A percentile compares a stretch with the other conserved stretches of the same genome.
Evolutionary conservation across 2,113 vertebrate species (phyloP).

Genomic region (Brevimyrus niger): DNA sequence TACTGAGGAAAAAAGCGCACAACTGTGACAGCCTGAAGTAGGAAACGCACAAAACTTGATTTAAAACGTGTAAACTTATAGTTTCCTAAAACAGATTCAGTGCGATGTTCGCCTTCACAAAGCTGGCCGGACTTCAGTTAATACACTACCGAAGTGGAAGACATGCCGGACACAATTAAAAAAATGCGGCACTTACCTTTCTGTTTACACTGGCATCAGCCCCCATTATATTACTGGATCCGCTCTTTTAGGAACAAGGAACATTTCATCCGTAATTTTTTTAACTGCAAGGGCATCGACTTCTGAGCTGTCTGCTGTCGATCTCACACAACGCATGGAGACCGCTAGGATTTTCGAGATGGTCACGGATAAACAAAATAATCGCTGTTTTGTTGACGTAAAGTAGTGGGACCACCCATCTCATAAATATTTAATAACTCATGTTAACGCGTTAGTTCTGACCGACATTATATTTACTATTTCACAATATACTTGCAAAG

Average conservation of each 20-base stretch:
- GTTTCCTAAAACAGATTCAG: background rate
- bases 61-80: background rate
- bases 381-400: slow-evolving; percentile 46
- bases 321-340: background rate
- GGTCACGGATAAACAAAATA: slow-evolving; percentile 59
- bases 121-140: background rate
- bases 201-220: slow-evolving; percentile 54
- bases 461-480: background rate
- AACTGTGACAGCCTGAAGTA: background rate
- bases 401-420: slow-evolving; percentile 44
- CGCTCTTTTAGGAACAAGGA: background rate
- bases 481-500: background rate
- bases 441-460: background rate
- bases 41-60: background rate
- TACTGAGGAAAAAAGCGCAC: background rate
- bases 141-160: background rate
- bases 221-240: slow-evolving; percentile 51
- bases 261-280: background rate
- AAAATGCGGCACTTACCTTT: slow-evolving; percentile 43
- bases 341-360: slow-evolving; percentile 23
- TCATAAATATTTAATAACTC: slow-evolving; percentile 32
- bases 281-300: background rate
- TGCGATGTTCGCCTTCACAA: background rate
- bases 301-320: background rate
- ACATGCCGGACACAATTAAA: background rate